A percentile compares a stretch with the other conserved stretches of the same genome.
These are phyloP conservation scores for Lithosia quadra DNA, from an alignment of 2,888 invertebrate species.

Conservation along the genomic window DNA sequence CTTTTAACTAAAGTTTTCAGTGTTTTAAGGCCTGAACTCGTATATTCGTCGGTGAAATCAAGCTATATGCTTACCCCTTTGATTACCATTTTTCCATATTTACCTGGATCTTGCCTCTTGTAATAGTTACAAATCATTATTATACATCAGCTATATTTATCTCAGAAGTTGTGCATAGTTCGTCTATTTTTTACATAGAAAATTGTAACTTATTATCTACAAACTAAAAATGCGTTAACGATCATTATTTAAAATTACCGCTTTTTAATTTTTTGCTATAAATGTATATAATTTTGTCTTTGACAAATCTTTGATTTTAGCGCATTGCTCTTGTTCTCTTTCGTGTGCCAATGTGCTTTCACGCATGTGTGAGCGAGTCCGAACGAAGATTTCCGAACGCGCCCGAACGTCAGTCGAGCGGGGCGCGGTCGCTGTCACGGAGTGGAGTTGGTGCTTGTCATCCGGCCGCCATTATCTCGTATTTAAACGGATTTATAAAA, in stretches of 20 bases:
- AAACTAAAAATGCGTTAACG: neutral
- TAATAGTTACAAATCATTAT: too few species aligned
- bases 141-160: neutral
- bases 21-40: neutral
- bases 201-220: neutral
- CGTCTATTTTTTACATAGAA: neutral
- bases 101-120: too few species aligned
- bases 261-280: neutral
- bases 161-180: neutral
- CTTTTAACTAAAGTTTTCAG: neutral
- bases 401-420: slow-evolving; percentile 87
- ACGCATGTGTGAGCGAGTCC: slow-evolving; percentile 85
- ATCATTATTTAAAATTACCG: neutral
- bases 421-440: slow-evolving; percentile 88
- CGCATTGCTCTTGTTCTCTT: slow-evolving; percentile 70
- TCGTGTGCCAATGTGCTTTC: slow-evolving; percentile 70
- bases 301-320: slow-evolving; percentile 59
- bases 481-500: slow-evolving; percentile 85
- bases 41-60: neutral
- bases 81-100: too few species aligned
- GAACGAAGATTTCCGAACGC: slow-evolving; percentile 81
- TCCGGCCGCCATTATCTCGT: slow-evolving; percentile 88
- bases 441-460: slow-evolving; percentile 87
- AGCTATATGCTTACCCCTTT: neutral
- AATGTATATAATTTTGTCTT: slow-evolving; percentile 48